Evolutionary conservation across 1,140 invertebrate genomes (phyloP), one percentile per base, ranked within the genome.

Genomic region (Anastatus disparis): DNA sequence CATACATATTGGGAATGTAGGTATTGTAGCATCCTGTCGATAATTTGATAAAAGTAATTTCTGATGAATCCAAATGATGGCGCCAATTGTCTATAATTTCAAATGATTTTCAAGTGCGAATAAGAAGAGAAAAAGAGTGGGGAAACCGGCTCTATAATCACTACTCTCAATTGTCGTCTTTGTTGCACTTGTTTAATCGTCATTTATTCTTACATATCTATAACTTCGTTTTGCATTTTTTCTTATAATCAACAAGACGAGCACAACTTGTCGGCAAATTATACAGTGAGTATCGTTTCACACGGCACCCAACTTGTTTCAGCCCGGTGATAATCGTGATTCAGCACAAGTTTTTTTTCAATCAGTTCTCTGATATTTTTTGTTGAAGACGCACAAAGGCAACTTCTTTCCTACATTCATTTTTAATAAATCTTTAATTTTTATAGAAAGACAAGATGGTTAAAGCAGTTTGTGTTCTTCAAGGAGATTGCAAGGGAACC

Each of bases 391-490:
- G n/a, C n/a, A n/a, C n/a, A n/a, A n/a, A n/a, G n/a, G n/a, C n/a
- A 59, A 48, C 50, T 15, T 22, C 24, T 31, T 27, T 55, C 22
- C 12, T 62, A 67, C 9, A 29, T 52, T 29, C 6, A 56, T 31
- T 17, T 9, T 3, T 55, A 55, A 48, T 40, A 17, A 22, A 48
- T 42, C 48, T n/a, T 27, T 29, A 58, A 22, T 20, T 38, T 22
- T 17, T 22, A 29, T 29, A 66, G 2, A 58, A 26, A 2, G 59
- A 79, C 72, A 87, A 85, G 78, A 82, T 86, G 31, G 67, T 81
- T 20, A 95, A 94, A 89, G 94, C 94, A 64, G 93, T 95, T 26
- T 95, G 94, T 82, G 94, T 96, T 75, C 85, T 96, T 61, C 92
- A 91, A 65, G 94, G 94, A 15, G 93, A 95, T 80, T 92, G 94